phyloP scores from a whole-genome alignment of 2,888 invertebrate genomes.

The Metellina segmentata region DNA sequence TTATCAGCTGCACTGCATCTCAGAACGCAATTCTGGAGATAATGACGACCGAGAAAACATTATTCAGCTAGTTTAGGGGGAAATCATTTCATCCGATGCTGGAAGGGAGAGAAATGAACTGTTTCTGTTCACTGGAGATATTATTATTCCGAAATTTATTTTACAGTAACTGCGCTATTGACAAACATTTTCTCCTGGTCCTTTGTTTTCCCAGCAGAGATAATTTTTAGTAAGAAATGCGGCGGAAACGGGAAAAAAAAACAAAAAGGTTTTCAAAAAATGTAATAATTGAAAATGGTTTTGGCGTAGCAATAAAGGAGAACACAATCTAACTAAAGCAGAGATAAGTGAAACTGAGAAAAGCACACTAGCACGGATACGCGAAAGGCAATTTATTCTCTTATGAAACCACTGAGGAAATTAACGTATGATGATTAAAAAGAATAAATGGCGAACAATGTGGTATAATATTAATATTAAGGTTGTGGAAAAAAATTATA shows the following conservation, averaged over 20 bases:
- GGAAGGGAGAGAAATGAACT: slow-evolving; percentile 10
- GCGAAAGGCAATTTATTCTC: background rate
- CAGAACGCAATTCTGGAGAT: slow-evolving; percentile 5
- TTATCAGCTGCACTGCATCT: slow-evolving; percentile 11
- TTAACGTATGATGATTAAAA: slow-evolving; percentile 31
- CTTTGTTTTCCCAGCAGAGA: slow-evolving; percentile 18
- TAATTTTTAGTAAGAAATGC: slow-evolving; percentile 29
- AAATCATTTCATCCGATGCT: slow-evolving; percentile 39
- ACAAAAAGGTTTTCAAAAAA: background rate
- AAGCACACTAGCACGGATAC: background rate
- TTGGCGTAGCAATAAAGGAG: background rate
- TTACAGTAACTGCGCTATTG: background rate
- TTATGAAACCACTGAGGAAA: background rate
- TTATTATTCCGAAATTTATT: slow-evolving; percentile 20
- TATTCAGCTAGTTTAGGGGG: slow-evolving; percentile 18
- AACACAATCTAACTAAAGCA: background rate
- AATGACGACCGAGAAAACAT: slow-evolving; percentile 21
- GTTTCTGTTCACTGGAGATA: background rate
- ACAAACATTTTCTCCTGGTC: background rate
- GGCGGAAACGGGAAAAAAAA: background rate
- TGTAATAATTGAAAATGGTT: background rate
- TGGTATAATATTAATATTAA: no score
- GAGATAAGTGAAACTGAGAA: slow-evolving; percentile 35
- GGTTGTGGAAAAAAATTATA: no score
- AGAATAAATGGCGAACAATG: slow-evolving; percentile 11